Conservation (phyloP, 2,113 vertebrate genomes). For the Empidonax traillii region DNA sequence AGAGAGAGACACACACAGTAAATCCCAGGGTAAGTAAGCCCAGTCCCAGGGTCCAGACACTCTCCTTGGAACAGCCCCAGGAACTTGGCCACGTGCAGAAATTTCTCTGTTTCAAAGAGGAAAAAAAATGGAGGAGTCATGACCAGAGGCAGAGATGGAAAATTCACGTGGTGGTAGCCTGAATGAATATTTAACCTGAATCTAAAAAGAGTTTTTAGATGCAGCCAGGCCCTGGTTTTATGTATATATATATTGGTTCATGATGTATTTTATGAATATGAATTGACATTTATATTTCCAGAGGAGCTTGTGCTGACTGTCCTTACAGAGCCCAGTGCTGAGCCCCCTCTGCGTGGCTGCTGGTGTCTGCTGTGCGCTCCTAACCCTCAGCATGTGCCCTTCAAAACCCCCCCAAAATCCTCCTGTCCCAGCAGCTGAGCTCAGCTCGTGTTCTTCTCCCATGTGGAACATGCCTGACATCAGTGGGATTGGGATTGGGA, state of each 20-base stretch:
- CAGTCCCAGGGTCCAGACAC: neutral
- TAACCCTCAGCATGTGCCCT: neutral
- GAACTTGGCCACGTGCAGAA: neutral
- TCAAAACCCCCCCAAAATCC: neutral
- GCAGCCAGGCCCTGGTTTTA: neutral
- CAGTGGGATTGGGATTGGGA: neutral
- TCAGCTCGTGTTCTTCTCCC: neutral
- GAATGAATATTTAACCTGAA: neutral
- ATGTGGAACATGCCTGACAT: neutral
- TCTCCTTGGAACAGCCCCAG: neutral
- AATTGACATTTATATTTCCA: neutral
- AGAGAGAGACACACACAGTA: neutral
- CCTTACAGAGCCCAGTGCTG: neutral
- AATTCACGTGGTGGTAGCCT: neutral
- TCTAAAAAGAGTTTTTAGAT: neutral
- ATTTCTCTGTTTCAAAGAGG: neutral
- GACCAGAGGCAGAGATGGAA: neutral
- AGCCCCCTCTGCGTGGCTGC: neutral
- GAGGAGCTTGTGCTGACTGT: neutral
- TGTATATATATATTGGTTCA: neutral
- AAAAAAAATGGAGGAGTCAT: neutral
- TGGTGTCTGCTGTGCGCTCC: neutral
- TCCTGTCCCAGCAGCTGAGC: neutral
- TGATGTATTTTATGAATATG: neutral
- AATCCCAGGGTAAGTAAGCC: neutral